Conservation (phyloP, 2,888 invertebrate genomes). For the Hydropsyche betteni region DNA sequence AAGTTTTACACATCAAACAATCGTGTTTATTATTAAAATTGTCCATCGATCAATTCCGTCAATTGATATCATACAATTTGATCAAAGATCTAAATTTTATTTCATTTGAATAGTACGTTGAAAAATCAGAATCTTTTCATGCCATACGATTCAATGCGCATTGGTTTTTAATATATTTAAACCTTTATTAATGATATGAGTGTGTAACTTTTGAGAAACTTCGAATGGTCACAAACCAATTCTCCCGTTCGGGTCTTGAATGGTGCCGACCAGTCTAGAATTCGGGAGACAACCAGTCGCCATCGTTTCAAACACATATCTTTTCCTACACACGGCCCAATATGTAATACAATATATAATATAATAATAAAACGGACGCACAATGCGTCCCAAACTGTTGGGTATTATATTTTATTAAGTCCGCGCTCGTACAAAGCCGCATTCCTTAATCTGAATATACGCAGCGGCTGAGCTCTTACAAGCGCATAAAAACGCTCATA, state of each 20-base stretch:
- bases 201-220: neutral
- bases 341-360: constrained; percentile 4
- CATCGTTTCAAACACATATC: constrained; percentile 34
- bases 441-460: constrained; percentile 13
- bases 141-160: neutral
- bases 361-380: neutral
- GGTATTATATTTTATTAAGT: constrained; percentile 36
- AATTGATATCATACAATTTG: too few relatives aligned
- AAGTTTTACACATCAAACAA: too few relatives aligned
- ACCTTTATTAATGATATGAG: neutral
- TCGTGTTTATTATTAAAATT: too few relatives aligned
- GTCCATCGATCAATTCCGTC: too few relatives aligned
- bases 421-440: constrained; percentile 22
- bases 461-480: neutral
- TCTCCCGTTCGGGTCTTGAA: constrained; percentile 30
- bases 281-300: constrained; percentile 50
- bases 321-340: constrained; percentile 9
- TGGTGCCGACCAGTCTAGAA: constrained; percentile 50
- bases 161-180: neutral
- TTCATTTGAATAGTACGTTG: too few relatives aligned
- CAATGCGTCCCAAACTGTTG: constrained; percentile 14
- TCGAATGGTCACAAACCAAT: constrained; percentile 1
- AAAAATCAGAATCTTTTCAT: neutral
- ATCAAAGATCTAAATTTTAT: too few relatives aligned
- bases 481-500: neutral